Conservation (phyloP, 64 coral and sea anemone genomes). For the Orbicella faveolata region DNA sequence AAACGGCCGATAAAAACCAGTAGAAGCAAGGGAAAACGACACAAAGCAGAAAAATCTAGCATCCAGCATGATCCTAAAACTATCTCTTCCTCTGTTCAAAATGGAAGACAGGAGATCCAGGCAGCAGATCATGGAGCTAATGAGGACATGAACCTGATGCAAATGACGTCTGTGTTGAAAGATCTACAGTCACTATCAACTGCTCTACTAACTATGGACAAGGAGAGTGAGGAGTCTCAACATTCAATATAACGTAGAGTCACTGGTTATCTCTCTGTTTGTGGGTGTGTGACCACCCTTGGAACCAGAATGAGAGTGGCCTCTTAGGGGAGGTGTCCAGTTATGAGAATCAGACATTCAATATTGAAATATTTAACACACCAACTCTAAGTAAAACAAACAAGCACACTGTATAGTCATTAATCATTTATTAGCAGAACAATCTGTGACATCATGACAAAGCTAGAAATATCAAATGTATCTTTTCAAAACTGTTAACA, state of each 20-base stretch:
- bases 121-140: not conserved
- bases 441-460: not conserved
- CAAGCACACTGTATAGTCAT: too few relatives aligned
- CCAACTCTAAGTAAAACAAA: too few relatives aligned
- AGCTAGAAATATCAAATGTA: not conserved
- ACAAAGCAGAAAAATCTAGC: not conserved
- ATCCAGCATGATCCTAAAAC: not conserved
- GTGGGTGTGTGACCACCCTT: too few relatives aligned
- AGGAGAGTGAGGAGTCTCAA: constrained; percentile 35
- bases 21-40: not conserved
- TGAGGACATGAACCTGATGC: constrained; percentile 16
- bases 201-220: constrained; percentile 47
- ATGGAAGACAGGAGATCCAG: not conserved
- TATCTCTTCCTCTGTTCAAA: not conserved
- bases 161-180: constrained; percentile 44
- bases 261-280: too few relatives aligned
- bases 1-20: constrained; percentile 25
- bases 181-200: constrained; percentile 55
- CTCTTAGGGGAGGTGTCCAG: too few relatives aligned
- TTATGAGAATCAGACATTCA: too few relatives aligned
- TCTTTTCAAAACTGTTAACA: not conserved
- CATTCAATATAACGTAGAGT: not conserved
- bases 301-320: too few relatives aligned
- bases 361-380: too few relatives aligned
- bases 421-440: too few relatives aligned